Conservation (phyloP, 1,140 invertebrate genomes). For the Pseudomyrmex cubaensis region DNA sequence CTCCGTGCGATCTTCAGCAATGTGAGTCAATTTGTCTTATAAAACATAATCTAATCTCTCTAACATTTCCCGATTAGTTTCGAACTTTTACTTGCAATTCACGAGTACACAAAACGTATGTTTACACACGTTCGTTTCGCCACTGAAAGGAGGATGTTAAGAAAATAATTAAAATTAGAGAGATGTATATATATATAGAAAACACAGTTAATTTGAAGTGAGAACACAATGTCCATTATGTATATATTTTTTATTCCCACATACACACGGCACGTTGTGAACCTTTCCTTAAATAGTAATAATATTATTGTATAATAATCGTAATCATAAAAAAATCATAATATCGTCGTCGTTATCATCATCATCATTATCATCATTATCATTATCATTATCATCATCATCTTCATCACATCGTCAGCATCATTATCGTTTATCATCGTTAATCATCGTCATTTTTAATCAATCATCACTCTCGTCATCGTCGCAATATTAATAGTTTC, state of each 20-base stretch:
- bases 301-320: constrained; percentile 84
- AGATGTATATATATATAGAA: constrained; percentile 26
- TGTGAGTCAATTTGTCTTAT: too few relatives aligned
- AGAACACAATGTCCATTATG: constrained; percentile 91
- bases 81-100: too few relatives aligned
- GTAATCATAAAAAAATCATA: constrained; percentile 79
- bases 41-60: too few relatives aligned
- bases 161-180: too few relatives aligned
- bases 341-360: constrained; percentile 55
- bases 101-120: too few relatives aligned
- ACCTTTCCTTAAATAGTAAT: constrained; percentile 91
- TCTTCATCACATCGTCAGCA: constrained; percentile 46
- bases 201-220: constrained; percentile 85
- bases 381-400: constrained; percentile 13
- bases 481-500: constrained; percentile 76
- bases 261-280: constrained; percentile 94
- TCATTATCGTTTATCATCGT: constrained; percentile 63
- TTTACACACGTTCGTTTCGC: too few relatives aligned
- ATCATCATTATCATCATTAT: constrained; percentile 52
- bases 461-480: constrained; percentile 60
- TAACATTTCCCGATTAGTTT: too few relatives aligned
- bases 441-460: constrained; percentile 39
- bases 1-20: too few relatives aligned
- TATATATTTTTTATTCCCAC: constrained; percentile 92
- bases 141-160: too few relatives aligned